Base-by-base conservation (phyloP, 2,113 vertebrate species). In the Indicator indicator region DNA sequence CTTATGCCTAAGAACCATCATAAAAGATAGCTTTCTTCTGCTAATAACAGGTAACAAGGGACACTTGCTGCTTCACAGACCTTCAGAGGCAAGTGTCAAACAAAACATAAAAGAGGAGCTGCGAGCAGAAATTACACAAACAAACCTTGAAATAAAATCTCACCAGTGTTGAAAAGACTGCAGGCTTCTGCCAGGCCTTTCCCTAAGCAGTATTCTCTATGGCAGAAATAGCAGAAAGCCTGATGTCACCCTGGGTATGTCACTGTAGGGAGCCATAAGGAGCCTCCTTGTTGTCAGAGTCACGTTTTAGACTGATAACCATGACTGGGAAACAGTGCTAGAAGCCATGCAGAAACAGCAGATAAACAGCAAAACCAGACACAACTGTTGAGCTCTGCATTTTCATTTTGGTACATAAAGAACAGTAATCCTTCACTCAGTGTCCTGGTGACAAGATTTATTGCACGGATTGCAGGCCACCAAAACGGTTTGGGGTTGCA, bases 381-480 rank as follows among this genome's bases (percentile, higher is more conserved):
- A 94, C 70, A 96, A 90, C 88, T 92, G 90, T 83, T 76, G 93
- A 83, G 54, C 65, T 96, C 93, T 94, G 90, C 83, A 95, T 92
- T 94, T 92, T 94, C 83, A 80, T 91, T 96, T 91, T 2, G 1
- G 67, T 74, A 63, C 64, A 38, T 94, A 94, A 84, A 88, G 82
- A 94, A 89, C 63, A 63, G 89, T 42, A 94, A 85, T 96, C 84
- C 64, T 79, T 96, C 91, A 89, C 63, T 89, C 86, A 40, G 42
- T 86, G 71, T 85, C 84, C 56, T 63, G 67, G 40, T 85, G 94
- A 94, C 78, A 94, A 92, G 87, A 93, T 91, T 86, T 89, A 94
- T 76, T 87, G 65, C 42, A 38, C 15, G 24, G 64, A 73, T 75
- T 90, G 40, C 68, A 87, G 78, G 48, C 38, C 82, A 93, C 82